Percentiles rank a stretch among this genome's conserved stretches.
Evolutionary conservation across 2,113 vertebrate genomes (phyloP).

Genomic region (Lynx canadensis): DNA sequence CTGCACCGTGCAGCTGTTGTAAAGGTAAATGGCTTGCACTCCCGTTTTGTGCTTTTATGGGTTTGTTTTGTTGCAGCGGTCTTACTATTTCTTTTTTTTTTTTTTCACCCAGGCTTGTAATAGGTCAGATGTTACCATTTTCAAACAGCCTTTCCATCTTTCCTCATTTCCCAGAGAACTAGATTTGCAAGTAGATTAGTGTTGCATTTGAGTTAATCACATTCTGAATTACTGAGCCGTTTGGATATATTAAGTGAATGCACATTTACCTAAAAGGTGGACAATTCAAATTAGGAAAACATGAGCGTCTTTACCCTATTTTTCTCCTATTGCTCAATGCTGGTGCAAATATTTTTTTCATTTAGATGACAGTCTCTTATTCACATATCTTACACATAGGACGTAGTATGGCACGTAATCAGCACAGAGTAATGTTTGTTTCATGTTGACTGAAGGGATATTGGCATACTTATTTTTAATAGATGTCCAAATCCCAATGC

Average conservation of each 20-base stretch:
- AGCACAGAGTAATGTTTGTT: background rate
- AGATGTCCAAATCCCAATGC: background rate
- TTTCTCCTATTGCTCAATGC: background rate
- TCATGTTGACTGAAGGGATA: background rate
- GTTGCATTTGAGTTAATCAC: constrained; percentile 57
- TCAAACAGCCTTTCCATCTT: constrained; percentile 49
- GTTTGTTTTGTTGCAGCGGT: constrained; percentile 53
- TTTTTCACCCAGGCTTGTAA: constrained; percentile 53
- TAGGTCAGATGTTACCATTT: constrained; percentile 73
- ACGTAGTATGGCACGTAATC: too few species aligned
- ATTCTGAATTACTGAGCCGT: constrained; percentile 5
- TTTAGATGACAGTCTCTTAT: background rate
- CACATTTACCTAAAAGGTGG: constrained; percentile 42
- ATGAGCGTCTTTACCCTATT: background rate
- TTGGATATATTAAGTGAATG: constrained; percentile 20
- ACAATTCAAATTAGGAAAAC: constrained; percentile 18
- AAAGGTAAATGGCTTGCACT: constrained; percentile 64
- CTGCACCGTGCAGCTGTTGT: constrained; percentile 61
- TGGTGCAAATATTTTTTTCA: background rate
- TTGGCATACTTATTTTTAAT: background rate
- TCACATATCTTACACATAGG: background rate
- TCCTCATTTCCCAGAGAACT: constrained; percentile 44
- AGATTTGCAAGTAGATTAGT: constrained; percentile 55
- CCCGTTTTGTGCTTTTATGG: constrained; percentile 59
- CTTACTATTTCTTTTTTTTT: constrained; percentile 37